Percentiles rank a stretch among this genome's conserved stretches.
These are phyloP conservation scores for Tuta absoluta DNA, from an alignment of 2,888 invertebrate species.

Conservation along the genomic window DNA sequence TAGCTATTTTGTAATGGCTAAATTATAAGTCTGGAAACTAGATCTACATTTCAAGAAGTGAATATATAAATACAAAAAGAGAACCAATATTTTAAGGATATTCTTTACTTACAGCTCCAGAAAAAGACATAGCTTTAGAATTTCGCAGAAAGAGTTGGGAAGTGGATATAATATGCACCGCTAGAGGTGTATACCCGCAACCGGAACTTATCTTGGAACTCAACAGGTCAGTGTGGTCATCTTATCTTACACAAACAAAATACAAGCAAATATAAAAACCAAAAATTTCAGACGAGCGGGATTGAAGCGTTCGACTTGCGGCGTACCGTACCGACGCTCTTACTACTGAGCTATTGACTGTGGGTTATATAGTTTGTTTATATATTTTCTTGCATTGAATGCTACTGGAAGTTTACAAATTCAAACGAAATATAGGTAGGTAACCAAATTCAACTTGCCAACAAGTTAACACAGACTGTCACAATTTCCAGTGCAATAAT, in stretches of 20 bases:
- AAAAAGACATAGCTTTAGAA: constrained; percentile 44
- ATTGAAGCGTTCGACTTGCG: no score
- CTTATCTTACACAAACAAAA: constrained; percentile 18
- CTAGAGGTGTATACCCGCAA: constrained; percentile 44
- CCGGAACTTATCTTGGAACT: constrained; percentile 48
- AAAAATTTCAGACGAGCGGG: no score
- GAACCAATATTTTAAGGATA: not conserved
- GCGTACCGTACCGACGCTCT: no score
- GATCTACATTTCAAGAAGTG: not conserved
- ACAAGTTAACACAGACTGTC: constrained; percentile 5
- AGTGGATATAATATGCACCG: constrained; percentile 42
- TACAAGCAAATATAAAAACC: not conserved
- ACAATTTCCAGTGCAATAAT: constrained; percentile 29
- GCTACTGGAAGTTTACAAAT: no score
- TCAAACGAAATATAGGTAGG: no score
- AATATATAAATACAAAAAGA: no score
- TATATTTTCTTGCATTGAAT: no score
- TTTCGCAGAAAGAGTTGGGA: constrained; percentile 28
- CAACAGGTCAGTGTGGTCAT: constrained; percentile 39
- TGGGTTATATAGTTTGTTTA: no score
- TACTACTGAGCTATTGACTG: no score
- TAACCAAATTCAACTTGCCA: no score
- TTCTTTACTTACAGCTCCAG: constrained; percentile 41
- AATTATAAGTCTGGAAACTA: no score
- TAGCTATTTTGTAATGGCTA: not conserved